A percentile compares a stretch with the other conserved stretches of the same genome.
Evolutionary conservation across 23 tunicate genomes (phyloP).

Genomic region (Styela clava): DNA sequence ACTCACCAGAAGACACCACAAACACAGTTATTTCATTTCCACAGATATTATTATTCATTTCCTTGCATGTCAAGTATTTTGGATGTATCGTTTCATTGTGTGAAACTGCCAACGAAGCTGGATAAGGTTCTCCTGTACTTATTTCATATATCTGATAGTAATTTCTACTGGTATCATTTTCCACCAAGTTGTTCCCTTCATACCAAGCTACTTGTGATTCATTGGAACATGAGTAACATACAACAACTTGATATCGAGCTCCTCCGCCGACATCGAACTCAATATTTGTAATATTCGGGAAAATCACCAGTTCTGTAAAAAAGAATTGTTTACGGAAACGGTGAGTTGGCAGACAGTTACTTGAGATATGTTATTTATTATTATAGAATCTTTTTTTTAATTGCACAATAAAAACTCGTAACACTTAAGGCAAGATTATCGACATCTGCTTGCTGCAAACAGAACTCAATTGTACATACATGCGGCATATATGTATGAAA

Average conservation of each 20-base stretch:
- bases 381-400: too few species aligned
- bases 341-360: too few species aligned
- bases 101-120: not conserved
- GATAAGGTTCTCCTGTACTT: not conserved
- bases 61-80: not conserved
- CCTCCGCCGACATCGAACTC: not conserved
- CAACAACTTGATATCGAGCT: not conserved
- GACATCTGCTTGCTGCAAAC: too few species aligned
- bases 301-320: not conserved
- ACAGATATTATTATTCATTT: not conserved
- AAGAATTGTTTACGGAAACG: too few species aligned
- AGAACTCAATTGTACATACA: too few species aligned
- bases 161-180: not conserved
- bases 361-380: too few species aligned
- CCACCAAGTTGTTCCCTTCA: not conserved
- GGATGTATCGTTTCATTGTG: not conserved
- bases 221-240: not conserved
- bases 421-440: too few species aligned
- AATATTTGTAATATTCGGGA: not conserved
- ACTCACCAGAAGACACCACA: not conserved
- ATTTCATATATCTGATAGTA: not conserved
- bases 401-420: too few species aligned
- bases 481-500: too few species aligned
- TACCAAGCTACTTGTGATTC: not conserved
- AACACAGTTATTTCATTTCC: not conserved